Evolutionary conservation across 1,140 invertebrate genomes (phyloP), one percentile per base, ranked within the genome.

Genomic region (Cylas formicarius): DNA sequence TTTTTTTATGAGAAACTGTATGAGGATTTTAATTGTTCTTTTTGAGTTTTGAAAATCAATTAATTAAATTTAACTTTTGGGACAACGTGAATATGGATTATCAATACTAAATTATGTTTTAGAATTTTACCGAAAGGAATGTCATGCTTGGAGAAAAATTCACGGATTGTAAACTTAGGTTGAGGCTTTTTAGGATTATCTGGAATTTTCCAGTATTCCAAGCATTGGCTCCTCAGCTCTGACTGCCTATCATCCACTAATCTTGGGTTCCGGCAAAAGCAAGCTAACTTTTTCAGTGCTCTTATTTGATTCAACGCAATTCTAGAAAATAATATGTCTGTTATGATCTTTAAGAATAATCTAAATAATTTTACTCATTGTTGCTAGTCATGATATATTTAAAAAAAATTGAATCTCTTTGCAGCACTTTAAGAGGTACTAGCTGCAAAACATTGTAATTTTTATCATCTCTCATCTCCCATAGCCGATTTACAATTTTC

Each of bases 341-440:
- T 22, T 7, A 20, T 20, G 13, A 21, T 14, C 35, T 8, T 20
- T 8, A 20, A 10, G 8, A 6, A 36, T 5, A 9, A 5, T 18
- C 9, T 20, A 36, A 20, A 44, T 21, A 19, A 14, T 10, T 1
- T 72, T 70, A 86, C 83, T 64, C 64, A 54, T 89, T 81, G 66
- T 97, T 97, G 2, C 86, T 92, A 7, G 78, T 67, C 44, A 70
- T 71, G 20, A 97, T 80, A 62, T 93, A 96, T 11, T 82, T 62
- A 55, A 72, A 78, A 63, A 96, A 96, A 2, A 67, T 60, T 11
- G 67, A 50, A 50, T 94, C 84, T 16, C 68, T 60, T 43, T 71
- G 70, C 6, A 97, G 63, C 2, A 82, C 62, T 7, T 80, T 67
- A 2, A 82, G 42, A 0, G 87, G 82, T 0, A 95, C 87, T 10